Evolutionary conservation across 2,888 invertebrate species (phyloP).

Genomic region (Euclidia mi): DNA sequence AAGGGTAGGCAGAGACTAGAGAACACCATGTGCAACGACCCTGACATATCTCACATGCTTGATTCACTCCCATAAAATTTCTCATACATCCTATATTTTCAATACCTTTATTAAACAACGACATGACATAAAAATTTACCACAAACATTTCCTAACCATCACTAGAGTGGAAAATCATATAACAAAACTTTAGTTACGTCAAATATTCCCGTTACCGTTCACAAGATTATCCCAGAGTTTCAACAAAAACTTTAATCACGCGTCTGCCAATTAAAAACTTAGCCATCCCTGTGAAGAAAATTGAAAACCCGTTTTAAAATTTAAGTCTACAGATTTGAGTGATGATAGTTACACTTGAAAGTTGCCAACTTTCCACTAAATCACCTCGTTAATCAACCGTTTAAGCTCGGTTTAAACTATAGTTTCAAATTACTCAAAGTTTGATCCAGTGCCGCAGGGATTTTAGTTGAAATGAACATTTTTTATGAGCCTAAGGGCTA

Average conservation of each 20-base stretch:
- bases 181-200: too few species aligned
- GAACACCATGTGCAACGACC: too few species aligned
- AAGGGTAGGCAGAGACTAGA: too few species aligned
- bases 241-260: conserved; percentile 30
- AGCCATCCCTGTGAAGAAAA: conserved; percentile 39
- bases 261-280: conserved; percentile 42
- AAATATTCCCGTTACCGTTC: too few species aligned
- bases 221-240: not conserved
- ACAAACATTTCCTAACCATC: too few species aligned
- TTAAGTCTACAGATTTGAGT: conserved; percentile 44
- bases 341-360: conserved; percentile 56
- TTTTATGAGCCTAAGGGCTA: conserved; percentile 38
- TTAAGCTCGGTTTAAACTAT: conserved; percentile 75
- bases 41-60: too few species aligned
- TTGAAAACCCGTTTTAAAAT: conserved; percentile 47
- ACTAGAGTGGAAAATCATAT: too few species aligned
- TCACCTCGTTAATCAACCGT: conserved; percentile 77
- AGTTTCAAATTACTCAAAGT: conserved; percentile 73
- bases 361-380: conserved; percentile 66
- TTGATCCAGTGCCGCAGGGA: conserved; percentile 58
- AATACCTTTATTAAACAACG: too few species aligned
- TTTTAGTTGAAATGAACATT: conserved; percentile 47
- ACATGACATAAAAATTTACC: too few species aligned
- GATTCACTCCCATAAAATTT: too few species aligned
- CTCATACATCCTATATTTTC: too few species aligned